Percentiles rank a stretch among this genome's conserved stretches.
phyloP scores from a whole-genome alignment of 2,113 vertebrate genomes.

The Toxostoma redivivum region DNA sequence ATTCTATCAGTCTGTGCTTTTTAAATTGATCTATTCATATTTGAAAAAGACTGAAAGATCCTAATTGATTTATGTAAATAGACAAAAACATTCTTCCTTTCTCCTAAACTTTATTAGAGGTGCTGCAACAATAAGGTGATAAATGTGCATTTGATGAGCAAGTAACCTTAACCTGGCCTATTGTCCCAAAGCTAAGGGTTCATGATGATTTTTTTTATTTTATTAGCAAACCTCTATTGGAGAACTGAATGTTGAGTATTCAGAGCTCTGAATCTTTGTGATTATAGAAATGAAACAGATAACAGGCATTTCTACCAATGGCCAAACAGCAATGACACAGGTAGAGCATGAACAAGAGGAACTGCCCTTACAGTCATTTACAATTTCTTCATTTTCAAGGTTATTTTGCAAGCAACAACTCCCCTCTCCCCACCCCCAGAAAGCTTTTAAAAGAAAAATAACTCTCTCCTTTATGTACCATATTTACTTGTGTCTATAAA shows the following conservation, averaged over 20 bases:
- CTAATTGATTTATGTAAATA: neutral
- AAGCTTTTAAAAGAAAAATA: neutral
- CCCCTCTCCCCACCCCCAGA: rapidly evolving
- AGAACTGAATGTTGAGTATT: neutral
- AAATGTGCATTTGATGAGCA: neutral
- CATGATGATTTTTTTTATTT: neutral
- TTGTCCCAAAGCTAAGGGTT: neutral
- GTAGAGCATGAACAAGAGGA: neutral
- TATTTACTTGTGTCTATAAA: neutral
- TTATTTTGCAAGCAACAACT: neutral
- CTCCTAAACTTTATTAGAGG: neutral
- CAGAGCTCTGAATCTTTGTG: neutral
- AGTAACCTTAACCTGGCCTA: neutral
- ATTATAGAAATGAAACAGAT: neutral
- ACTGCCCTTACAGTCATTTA: neutral
- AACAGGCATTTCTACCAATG: neutral
- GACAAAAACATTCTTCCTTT: neutral
- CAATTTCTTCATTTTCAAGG: neutral
- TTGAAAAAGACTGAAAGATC: neutral
- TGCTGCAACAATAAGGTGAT: neutral
- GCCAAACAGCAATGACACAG: neutral
- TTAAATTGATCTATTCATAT: neutral
- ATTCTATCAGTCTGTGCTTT: neutral
- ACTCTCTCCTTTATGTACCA: neutral
- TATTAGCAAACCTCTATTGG: neutral